These are phyloP conservation scores for Lophius americanus DNA, from an alignment of 2,797 vertebrate genomes.

Conservation along the genomic window DNA sequence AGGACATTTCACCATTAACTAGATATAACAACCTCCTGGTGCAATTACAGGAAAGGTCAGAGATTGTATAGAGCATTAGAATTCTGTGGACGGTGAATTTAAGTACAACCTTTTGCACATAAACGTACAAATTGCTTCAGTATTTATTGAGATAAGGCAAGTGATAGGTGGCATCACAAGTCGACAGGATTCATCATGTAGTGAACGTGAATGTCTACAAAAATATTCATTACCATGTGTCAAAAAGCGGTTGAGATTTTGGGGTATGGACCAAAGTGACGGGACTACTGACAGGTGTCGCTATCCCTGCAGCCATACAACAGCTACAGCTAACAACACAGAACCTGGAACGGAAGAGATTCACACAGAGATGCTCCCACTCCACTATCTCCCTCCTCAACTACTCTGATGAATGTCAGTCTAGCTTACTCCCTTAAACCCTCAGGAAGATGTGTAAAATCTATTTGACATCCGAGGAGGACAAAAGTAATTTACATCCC, in stretches of 20 bases:
- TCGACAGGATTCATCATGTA: background rate
- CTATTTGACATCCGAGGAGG: background rate
- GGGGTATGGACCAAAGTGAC: background rate
- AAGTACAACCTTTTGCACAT: background rate
- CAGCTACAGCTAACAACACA: too few relatives aligned
- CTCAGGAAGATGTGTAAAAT: background rate
- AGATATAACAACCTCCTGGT: background rate
- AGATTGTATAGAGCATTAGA: background rate
- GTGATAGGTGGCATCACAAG: background rate
- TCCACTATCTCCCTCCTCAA: background rate
- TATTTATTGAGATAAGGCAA: background rate
- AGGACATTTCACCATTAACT: background rate
- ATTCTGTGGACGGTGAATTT: background rate
- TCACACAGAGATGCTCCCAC: too few relatives aligned
- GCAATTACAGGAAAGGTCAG: background rate
- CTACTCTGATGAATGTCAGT: slow-evolving; percentile 14
- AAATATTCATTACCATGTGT: background rate
- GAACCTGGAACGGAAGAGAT: too few relatives aligned
- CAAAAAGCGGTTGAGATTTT: too few relatives aligned
- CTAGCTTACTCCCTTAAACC: background rate
- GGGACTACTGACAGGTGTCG: background rate
- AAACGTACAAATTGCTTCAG: background rate
- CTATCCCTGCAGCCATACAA: too few relatives aligned
- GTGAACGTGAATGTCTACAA: background rate
- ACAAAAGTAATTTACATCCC: slow-evolving; percentile 14